These are phyloP conservation scores for Porphyrio hochstetteri DNA, from an alignment of 2,113 vertebrate genomes.

Conservation along the genomic window DNA sequence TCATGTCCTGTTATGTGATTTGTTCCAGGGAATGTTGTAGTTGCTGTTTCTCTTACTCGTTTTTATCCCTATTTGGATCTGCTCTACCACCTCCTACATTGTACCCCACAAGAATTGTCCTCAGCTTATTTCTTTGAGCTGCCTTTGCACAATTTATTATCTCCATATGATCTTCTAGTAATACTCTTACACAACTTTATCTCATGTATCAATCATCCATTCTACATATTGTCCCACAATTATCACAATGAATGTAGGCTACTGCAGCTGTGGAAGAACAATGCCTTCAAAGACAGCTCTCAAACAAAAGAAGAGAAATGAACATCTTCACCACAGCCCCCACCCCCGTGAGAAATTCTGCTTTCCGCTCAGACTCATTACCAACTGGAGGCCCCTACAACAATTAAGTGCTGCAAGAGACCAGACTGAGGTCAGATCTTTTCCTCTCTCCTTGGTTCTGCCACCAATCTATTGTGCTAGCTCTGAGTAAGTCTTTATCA, in stretches of 20 bases:
- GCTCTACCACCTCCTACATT: neutral
- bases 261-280: slow-evolving; percentile 69
- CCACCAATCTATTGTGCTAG: slow-evolving; percentile 65
- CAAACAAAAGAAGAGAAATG: slow-evolving; percentile 65
- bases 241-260: slow-evolving; percentile 69
- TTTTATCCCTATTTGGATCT: neutral
- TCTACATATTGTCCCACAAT: slow-evolving; percentile 64
- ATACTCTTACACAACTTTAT: slow-evolving; percentile 67
- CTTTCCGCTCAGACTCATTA: slow-evolving; percentile 69
- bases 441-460: slow-evolving; percentile 54
- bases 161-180: slow-evolving; percentile 50
- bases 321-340: slow-evolving; percentile 70
- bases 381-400: slow-evolving; percentile 59
- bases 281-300: slow-evolving; percentile 64
- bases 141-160: slow-evolving; percentile 52
- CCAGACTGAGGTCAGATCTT: slow-evolving; percentile 65
- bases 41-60: neutral
- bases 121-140: slow-evolving; percentile 40
- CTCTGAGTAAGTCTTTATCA: slow-evolving; percentile 67
- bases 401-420: slow-evolving; percentile 65
- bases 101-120: slow-evolving; percentile 15
- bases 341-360: slow-evolving; percentile 64
- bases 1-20: neutral
- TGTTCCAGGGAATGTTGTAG: neutral
- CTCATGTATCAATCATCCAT: slow-evolving; percentile 66